Conservation (phyloP, 2,888 invertebrate species). For the Polydrusus pterygomalis region DNA sequence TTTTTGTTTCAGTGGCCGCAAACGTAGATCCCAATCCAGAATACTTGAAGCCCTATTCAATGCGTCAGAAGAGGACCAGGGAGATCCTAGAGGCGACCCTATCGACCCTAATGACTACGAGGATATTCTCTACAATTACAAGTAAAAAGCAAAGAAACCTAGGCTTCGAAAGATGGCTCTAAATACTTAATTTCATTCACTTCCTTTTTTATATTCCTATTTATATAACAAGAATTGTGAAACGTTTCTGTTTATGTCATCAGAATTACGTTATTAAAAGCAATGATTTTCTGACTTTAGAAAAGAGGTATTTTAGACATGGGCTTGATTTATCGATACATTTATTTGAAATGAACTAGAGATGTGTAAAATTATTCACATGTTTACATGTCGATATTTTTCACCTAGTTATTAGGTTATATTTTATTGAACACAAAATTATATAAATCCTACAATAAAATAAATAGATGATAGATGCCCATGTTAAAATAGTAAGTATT, state of each 20-base stretch:
- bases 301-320: not conserved
- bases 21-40: constrained; percentile 60
- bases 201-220: not conserved
- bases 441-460: not conserved
- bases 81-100: constrained; percentile 54
- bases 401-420: not conserved
- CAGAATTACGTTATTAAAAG: not conserved
- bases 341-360: too few relatives aligned
- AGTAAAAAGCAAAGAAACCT: constrained; percentile 31
- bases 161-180: constrained; percentile 23
- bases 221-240: not conserved
- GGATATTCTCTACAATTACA: constrained; percentile 52
- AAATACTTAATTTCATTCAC: constrained; percentile 12
- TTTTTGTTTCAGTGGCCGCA: constrained; percentile 61
- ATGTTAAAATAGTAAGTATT: not conserved
- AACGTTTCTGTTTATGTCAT: not conserved
- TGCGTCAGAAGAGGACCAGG: constrained; percentile 61
- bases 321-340: not conserved
- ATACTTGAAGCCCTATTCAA: constrained; percentile 62
- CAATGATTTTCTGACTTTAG: not conserved
- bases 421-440: too few relatives aligned
- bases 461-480: not conserved
- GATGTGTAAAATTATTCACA: constrained; percentile 10
- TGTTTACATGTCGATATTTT: constrained; percentile 6
- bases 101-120: constrained; percentile 46